Percentiles rank a stretch among this genome's conserved stretches.
Conservation (phyloP, 2,113 vertebrate species). For the Epinephelus lanceolatus region DNA sequence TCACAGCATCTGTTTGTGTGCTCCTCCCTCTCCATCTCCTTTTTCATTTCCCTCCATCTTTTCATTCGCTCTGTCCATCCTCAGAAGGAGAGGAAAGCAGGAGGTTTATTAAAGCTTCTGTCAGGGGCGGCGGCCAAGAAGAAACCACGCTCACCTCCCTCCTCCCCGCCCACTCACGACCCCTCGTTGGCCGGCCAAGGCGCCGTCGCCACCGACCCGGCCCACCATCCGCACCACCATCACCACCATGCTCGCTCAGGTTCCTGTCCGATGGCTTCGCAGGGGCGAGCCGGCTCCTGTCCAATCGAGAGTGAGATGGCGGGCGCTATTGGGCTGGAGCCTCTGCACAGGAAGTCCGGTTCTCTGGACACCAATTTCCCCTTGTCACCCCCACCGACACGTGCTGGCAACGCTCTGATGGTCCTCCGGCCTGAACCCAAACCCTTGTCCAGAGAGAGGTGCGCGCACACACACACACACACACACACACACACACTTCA, state of each 20-base stretch:
- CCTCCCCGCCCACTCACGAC: conserved; percentile 92
- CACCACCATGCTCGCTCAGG: conserved; percentile 90
- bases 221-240: conserved; percentile 71
- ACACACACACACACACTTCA: neutral
- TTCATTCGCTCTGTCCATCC: conserved; percentile 36
- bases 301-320: conserved; percentile 97
- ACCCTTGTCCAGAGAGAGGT: conserved; percentile 95
- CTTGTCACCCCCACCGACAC: conserved; percentile 90
- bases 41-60: neutral
- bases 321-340: conserved; percentile 94
- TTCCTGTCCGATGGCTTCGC: conserved; percentile 92
- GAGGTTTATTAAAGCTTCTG: conserved; percentile 94
- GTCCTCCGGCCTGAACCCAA: conserved; percentile 93
- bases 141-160: conserved; percentile 94
- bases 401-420: conserved; percentile 88
- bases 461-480: neutral
- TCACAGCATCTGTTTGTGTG: conserved; percentile 23
- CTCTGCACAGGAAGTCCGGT: conserved; percentile 96
- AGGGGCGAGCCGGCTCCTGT: conserved; percentile 91
- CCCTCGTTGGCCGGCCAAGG: conserved; percentile 80
- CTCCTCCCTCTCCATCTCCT: neutral
- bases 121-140: conserved; percentile 95
- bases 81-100: conserved; percentile 96
- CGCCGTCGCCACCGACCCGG: conserved; percentile 85
- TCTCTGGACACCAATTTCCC: conserved; percentile 97